Conservation (phyloP, 2,888 invertebrate genomes). For the Drepana falcataria region DNA sequence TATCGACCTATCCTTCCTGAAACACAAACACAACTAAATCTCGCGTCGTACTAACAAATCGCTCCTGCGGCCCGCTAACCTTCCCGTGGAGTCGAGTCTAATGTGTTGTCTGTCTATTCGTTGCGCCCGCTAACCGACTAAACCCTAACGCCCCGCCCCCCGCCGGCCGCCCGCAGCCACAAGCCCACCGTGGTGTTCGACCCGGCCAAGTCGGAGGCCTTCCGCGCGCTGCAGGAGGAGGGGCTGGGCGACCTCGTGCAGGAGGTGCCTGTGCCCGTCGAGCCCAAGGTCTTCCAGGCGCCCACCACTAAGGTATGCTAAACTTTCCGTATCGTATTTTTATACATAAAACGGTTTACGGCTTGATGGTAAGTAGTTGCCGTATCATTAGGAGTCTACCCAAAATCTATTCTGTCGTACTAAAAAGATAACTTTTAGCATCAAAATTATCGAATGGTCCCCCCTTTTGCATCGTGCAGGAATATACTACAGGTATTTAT, state of each 20-base stretch:
- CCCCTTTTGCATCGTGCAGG: too few species aligned
- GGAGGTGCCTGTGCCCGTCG: conserved; percentile 84
- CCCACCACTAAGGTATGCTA: conserved; percentile 76
- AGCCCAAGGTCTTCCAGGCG: conserved; percentile 87
- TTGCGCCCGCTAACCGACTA: conserved; percentile 77
- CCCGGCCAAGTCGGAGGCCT: conserved; percentile 93
- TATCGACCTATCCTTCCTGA: conserved; percentile 90
- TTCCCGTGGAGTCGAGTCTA: conserved; percentile 46
- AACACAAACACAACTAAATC: conserved; percentile 75
- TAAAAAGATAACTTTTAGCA: too few species aligned
- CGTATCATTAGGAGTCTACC: too few species aligned
- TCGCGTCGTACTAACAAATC: conserved; percentile 51
- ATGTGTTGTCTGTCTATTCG: conserved; percentile 54
- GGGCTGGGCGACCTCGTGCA: conserved; percentile 81
- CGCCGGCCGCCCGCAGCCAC: conserved; percentile 53
- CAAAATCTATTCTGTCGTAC: too few species aligned
- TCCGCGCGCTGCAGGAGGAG: conserved; percentile 90
- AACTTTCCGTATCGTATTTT: too few species aligned
- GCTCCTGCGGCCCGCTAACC: conserved; percentile 47
- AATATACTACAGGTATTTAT: too few species aligned
- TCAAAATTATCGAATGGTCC: too few species aligned
- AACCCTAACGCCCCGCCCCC: conserved; percentile 60
- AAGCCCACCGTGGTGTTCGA: conserved; percentile 89
- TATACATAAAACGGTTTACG: too few species aligned
- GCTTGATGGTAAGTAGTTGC: too few species aligned